Percentiles rank a stretch among this genome's conserved stretches.
phyloP scores from a whole-genome alignment of 2,797 vertebrate species.

The Taeniopygia guttata region DNA sequence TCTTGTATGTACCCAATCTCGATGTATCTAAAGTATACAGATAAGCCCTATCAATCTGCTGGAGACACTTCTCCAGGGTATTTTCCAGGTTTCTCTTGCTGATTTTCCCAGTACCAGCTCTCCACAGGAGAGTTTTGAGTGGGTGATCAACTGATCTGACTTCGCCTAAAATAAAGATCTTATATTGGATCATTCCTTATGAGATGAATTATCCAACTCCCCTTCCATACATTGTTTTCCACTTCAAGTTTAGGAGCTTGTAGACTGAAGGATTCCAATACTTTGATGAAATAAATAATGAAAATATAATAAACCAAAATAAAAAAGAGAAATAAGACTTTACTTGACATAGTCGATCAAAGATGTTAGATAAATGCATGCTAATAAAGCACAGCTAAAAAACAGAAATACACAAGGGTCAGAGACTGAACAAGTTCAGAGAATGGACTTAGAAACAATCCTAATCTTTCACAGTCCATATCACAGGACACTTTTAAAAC shows the following conservation, averaged over 20 bases:
- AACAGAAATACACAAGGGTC: neutral
- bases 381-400: neutral
- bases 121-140: neutral
- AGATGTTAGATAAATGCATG: neutral
- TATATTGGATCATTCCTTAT: neutral
- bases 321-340: neutral
- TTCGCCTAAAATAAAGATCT: neutral
- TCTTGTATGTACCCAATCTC: neutral
- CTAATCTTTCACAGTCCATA: neutral
- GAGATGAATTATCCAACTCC: neutral
- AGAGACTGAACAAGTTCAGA: neutral
- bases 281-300: neutral
- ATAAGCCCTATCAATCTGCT: neutral
- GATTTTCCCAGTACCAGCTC: neutral
- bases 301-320: neutral
- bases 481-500: neutral
- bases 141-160: neutral
- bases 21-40: neutral
- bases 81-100: neutral
- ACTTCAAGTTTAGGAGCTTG: neutral
- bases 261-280: neutral
- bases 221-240: neutral
- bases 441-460: neutral
- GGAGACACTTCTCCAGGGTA: rapidly evolving
- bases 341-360: neutral